Conservation (phyloP, 2,888 invertebrate genomes). For the Drosophila ezoana region DNA sequence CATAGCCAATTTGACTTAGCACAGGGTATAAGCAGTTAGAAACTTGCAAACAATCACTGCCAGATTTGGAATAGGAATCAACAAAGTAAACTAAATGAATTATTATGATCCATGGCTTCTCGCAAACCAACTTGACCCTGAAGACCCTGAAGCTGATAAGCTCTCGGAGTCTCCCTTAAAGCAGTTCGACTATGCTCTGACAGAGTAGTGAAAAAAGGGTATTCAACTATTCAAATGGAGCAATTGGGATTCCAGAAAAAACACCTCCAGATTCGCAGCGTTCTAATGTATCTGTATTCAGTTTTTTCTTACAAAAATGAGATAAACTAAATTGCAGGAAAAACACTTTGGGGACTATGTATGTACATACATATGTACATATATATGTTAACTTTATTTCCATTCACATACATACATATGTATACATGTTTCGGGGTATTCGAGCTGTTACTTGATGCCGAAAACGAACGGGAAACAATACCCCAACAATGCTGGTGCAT, state of each 20-base stretch:
- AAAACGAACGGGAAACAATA: background rate
- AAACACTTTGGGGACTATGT: background rate
- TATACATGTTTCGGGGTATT: background rate
- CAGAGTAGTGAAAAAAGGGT: background rate
- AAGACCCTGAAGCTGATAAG: constrained; percentile 35
- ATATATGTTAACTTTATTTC: no score
- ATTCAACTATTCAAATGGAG: no score
- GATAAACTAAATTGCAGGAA: background rate
- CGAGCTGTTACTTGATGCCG: constrained; percentile 7
- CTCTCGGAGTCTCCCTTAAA: constrained; percentile 11
- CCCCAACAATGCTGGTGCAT: background rate
- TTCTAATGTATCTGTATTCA: no score
- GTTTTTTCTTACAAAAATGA: background rate
- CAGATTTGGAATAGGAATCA: constrained; percentile 12
- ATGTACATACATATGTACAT: background rate
- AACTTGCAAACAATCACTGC: constrained; percentile 5
- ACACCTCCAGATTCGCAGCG: no score
- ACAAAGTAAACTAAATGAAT: constrained; percentile 30
- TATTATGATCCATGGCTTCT: constrained; percentile 27
- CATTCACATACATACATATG: no score
- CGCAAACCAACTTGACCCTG: constrained; percentile 26
- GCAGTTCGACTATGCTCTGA: constrained; percentile 7
- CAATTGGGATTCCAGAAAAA: no score
- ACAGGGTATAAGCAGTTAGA: constrained; percentile 15
- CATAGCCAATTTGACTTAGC: background rate